A percentile compares a stretch with the other conserved stretches of the same genome.
Evolutionary conservation across 2,888 invertebrate species (phyloP).

Genomic region (Germaria angustata): DNA sequence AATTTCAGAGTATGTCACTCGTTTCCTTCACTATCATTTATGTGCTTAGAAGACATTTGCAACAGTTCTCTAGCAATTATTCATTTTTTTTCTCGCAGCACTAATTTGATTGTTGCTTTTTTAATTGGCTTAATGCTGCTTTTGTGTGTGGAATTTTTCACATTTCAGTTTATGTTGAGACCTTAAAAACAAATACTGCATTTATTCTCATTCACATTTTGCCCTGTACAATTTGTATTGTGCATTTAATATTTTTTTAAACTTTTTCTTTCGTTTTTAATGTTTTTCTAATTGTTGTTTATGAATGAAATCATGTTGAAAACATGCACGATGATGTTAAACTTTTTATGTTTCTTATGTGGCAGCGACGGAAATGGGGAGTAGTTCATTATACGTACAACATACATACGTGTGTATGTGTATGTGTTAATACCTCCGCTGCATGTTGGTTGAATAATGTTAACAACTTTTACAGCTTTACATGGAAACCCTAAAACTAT

Average conservation of each 20-base stretch:
- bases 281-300: background rate
- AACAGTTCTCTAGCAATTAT: background rate
- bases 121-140: slow-evolving; percentile 55
- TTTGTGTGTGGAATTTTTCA: slow-evolving; percentile 15
- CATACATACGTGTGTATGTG: no score
- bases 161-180: slow-evolving; percentile 32
- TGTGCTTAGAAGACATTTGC: slow-evolving; percentile 1
- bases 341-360: slow-evolving; percentile 23
- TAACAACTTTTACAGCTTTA: background rate
- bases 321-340: slow-evolving; percentile 35
- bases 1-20: no score
- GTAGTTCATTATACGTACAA: background rate
- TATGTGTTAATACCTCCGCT: background rate
- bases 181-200: background rate
- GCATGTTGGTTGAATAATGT: background rate
- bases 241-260: background rate
- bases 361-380: background rate
- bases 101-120: slow-evolving; percentile 53
- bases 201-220: background rate
- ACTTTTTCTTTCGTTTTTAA: background rate
- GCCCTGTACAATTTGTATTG: background rate
- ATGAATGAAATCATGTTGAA: slow-evolving; percentile 37
- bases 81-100: slow-evolving; percentile 12
- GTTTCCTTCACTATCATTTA: background rate
- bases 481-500: slow-evolving; percentile 29